Evolutionary conservation across 2,113 vertebrate species (phyloP).

Genomic region (Anolis sagrei): DNA sequence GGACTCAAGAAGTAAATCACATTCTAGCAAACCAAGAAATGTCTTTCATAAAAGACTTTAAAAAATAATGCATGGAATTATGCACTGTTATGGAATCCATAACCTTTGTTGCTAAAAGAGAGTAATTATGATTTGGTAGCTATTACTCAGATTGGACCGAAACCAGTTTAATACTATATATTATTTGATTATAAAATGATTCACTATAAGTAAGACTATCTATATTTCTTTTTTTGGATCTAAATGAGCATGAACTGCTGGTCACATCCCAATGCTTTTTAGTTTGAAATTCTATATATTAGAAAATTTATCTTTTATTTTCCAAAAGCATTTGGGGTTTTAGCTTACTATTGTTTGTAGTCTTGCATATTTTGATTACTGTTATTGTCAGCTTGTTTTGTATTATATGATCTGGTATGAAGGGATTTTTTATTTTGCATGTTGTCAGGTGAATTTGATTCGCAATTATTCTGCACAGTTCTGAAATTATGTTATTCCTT

Average conservation of each 20-base stretch:
- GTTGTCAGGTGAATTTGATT: too few relatives aligned
- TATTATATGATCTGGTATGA: too few relatives aligned
- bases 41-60: constrained; percentile 36
- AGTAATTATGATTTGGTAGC: constrained; percentile 56
- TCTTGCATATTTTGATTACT: too few relatives aligned
- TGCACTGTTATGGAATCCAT: constrained; percentile 44
- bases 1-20: constrained; percentile 37
- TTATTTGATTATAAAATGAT: constrained; percentile 65
- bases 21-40: constrained; percentile 41
- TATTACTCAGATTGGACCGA: constrained; percentile 53
- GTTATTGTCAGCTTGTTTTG: too few relatives aligned
- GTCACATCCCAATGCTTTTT: constrained; percentile 50
- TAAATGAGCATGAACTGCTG: constrained; percentile 65
- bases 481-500: too few relatives aligned
- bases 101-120: constrained; percentile 52
- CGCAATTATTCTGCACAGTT: too few relatives aligned
- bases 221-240: constrained; percentile 56
- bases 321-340: too few relatives aligned
- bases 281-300: constrained; percentile 43
- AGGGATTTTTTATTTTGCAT: too few relatives aligned
- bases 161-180: constrained; percentile 56
- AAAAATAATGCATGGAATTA: constrained; percentile 39
- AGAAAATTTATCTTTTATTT: too few relatives aligned
- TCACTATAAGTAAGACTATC: constrained; percentile 61
- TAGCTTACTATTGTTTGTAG: too few relatives aligned